Percentiles rank a stretch among this genome's conserved stretches.
These are phyloP conservation scores for Itoplectis maculator DNA, from an alignment of 2,888 invertebrate species.

Conservation along the genomic window DNA sequence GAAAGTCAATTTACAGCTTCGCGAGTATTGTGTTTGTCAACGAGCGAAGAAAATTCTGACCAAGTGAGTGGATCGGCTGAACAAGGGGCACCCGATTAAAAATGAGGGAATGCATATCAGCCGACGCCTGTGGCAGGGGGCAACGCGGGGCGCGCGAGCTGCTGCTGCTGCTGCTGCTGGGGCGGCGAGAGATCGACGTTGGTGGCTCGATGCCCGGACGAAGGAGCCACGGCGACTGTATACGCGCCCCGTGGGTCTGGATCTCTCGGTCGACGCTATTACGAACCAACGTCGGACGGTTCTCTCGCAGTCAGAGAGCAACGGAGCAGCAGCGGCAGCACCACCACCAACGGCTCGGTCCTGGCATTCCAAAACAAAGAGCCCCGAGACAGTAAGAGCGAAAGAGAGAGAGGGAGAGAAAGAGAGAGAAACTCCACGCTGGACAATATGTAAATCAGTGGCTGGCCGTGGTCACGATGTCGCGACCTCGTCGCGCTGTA, in stretches of 20 bases:
- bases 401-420: slow-evolving; percentile 52
- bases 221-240: slow-evolving; percentile 63
- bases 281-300: slow-evolving; percentile 72
- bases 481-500: slow-evolving; percentile 82
- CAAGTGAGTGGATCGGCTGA: neutral
- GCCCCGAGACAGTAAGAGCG: slow-evolving; percentile 58
- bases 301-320: slow-evolving; percentile 52
- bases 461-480: slow-evolving; percentile 84
- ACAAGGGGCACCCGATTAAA: slow-evolving; percentile 17
- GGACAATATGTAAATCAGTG: slow-evolving; percentile 84
- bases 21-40: neutral
- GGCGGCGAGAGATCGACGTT: slow-evolving; percentile 80
- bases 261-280: slow-evolving; percentile 78
- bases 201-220: slow-evolving; percentile 78
- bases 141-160: slow-evolving; percentile 64
- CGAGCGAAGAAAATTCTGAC: neutral
- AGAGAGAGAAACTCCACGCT: slow-evolving; percentile 63
- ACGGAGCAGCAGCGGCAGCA: slow-evolving; percentile 45
- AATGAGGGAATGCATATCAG: slow-evolving; percentile 79
- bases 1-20: neutral
- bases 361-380: slow-evolving; percentile 84
- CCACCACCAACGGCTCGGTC: no score
- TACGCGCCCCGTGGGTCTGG: slow-evolving; percentile 68
- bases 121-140: slow-evolving; percentile 72
- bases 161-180: no score